Evolutionary conservation across 1,140 invertebrate species (phyloP).

Genomic region (Eriocheir sinensis): DNA sequence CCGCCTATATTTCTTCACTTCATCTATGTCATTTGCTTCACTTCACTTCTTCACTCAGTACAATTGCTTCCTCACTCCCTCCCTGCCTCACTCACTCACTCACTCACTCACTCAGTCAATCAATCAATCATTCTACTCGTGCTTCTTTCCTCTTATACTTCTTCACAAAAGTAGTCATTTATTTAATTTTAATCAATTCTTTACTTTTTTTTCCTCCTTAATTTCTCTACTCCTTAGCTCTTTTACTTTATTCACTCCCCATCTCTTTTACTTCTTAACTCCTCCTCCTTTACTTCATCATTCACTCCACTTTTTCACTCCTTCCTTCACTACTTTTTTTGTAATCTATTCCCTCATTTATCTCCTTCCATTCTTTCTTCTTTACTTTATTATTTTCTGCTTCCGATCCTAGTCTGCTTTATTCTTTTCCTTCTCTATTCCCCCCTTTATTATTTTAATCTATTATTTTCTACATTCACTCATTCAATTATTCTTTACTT

Average conservation of each 20-base stretch:
- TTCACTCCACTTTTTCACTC: neutral
- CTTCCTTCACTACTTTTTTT: neutral
- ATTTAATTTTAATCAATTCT: neutral
- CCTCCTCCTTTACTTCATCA: neutral
- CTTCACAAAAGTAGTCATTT: neutral
- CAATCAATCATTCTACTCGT: neutral
- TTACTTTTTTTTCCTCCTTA: conserved; percentile 1
- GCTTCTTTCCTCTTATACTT: neutral
- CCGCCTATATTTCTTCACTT: neutral
- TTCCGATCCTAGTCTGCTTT: neutral
- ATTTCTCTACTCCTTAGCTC: neutral
- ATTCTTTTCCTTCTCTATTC: neutral
- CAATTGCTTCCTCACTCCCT: neutral
- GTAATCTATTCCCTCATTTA: neutral
- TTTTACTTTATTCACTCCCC: neutral
- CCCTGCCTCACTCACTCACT: neutral
- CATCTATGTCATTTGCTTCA: neutral
- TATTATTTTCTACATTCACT: neutral
- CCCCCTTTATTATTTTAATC: neutral
- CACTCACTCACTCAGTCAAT: neutral
- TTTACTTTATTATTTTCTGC: neutral
- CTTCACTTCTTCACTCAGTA: neutral
- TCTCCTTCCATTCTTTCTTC: neutral
- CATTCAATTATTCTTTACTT: neutral
- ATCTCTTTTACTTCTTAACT: neutral